These are phyloP conservation scores for Macaca mulatta DNA, from an alignment of 2,113 vertebrate species.

Conservation along the genomic window DNA sequence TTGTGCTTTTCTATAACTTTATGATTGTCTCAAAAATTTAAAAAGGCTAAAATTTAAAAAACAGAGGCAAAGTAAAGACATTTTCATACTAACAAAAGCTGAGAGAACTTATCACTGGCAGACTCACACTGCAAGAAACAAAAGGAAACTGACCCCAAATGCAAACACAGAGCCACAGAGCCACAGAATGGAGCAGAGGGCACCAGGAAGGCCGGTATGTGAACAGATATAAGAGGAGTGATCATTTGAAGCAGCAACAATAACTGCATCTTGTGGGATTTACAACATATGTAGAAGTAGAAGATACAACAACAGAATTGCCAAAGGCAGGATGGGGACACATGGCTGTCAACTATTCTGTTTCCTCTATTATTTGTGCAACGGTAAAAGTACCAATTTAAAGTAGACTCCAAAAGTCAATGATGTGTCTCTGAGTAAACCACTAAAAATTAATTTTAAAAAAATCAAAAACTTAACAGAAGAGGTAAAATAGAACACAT, in stretches of 20 bases:
- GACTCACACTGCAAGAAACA: neutral
- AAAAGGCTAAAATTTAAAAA: neutral
- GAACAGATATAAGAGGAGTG: neutral
- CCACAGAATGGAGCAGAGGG: no score
- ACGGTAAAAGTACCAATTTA: neutral
- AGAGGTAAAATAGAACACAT: neutral
- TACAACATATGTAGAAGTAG: neutral
- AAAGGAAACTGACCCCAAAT: neutral
- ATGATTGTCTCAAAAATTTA: neutral
- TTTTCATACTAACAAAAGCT: neutral
- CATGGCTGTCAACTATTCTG: neutral
- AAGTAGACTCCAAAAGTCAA: neutral
- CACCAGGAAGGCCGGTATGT: no score
- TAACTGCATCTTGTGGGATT: neutral
- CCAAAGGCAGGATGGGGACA: neutral
- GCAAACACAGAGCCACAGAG: neutral
- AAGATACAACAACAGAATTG: neutral
- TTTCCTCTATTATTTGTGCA: neutral
- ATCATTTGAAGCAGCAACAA: neutral
- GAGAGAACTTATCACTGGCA: neutral
- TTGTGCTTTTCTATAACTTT: neutral
- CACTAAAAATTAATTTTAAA: neutral
- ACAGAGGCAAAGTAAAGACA: neutral
- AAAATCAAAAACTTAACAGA: neutral
- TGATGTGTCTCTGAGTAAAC: neutral